Percentiles rank a stretch among this genome's conserved stretches.
These are phyloP conservation scores for Lottia scabra DNA, from an alignment of 2,888 invertebrate genomes.

Conservation along the genomic window DNA sequence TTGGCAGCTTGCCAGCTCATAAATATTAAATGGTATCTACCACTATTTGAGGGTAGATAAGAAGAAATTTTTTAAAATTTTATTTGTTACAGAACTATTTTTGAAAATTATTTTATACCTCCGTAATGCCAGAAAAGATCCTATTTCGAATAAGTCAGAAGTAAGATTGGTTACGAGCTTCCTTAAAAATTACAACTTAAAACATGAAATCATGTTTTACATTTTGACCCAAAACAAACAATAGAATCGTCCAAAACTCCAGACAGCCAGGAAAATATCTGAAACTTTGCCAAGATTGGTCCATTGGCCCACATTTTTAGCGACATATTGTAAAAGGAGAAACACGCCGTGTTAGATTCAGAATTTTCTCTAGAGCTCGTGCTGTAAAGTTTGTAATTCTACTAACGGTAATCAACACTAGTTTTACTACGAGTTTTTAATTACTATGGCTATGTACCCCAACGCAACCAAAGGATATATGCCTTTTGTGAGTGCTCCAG, in stretches of 20 bases:
- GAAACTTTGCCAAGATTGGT: conserved; percentile 52
- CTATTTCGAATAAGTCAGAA: too few relatives aligned
- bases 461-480: conserved; percentile 62
- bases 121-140: too few relatives aligned
- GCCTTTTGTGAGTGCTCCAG: conserved; percentile 59
- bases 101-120: too few relatives aligned
- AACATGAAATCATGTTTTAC: too few relatives aligned
- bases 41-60: neutral
- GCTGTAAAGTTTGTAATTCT: neutral
- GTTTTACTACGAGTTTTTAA: neutral
- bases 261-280: conserved; percentile 35
- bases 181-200: too few relatives aligned
- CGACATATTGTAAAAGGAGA: conserved; percentile 6
- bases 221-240: conserved; percentile 3
- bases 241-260: conserved; percentile 39
- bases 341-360: neutral
- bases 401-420: neutral
- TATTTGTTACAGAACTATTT: neutral
- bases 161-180: too few relatives aligned
- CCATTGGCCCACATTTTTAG: conserved; percentile 43
- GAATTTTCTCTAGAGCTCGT: neutral
- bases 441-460: conserved; percentile 60
- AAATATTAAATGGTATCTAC: neutral
- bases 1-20: conserved; percentile 27
- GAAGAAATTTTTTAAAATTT: neutral